These are phyloP conservation scores for Dynastes hyllus DNA, from an alignment of 2,888 invertebrate genomes.

Conservation along the genomic window DNA sequence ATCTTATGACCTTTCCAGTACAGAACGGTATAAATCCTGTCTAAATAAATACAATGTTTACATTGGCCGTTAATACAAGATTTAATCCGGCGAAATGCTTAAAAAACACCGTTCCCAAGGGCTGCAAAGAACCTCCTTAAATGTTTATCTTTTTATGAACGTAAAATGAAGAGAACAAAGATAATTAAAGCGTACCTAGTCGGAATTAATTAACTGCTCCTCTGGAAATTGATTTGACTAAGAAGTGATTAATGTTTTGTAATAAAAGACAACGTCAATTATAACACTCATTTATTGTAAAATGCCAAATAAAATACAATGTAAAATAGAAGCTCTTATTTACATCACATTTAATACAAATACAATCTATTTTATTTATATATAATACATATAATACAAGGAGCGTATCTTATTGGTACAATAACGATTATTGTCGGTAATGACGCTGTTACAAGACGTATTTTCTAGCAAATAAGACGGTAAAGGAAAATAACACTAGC, in stretches of 20 bases:
- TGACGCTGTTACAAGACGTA: conserved; percentile 30
- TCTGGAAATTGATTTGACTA: not conserved
- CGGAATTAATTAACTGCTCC: not conserved
- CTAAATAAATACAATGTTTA: too few species aligned
- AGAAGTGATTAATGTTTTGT: not conserved
- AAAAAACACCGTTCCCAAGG: too few species aligned
- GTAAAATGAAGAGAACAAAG: not conserved
- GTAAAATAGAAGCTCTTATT: conserved; percentile 54
- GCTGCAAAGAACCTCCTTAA: not conserved
- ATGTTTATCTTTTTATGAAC: not conserved
- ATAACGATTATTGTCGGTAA: conserved; percentile 49
- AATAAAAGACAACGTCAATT: not conserved
- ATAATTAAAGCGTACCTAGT: not conserved
- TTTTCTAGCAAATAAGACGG: not conserved
- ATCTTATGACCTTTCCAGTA: too few species aligned
- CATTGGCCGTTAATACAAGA: too few species aligned
- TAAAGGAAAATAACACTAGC: not conserved
- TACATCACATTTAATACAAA: conserved; percentile 52
- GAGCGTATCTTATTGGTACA: conserved; percentile 33
- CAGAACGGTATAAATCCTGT: too few species aligned
- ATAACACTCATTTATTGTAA: conserved; percentile 51
- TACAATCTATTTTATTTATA: conserved; percentile 48
- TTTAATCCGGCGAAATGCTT: too few species aligned
- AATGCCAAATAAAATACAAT: conserved; percentile 52
- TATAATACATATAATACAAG: conserved; percentile 50